Base-by-base conservation (phyloP, 2,113 vertebrate genomes). In the Platichthys stellatus region DNA sequence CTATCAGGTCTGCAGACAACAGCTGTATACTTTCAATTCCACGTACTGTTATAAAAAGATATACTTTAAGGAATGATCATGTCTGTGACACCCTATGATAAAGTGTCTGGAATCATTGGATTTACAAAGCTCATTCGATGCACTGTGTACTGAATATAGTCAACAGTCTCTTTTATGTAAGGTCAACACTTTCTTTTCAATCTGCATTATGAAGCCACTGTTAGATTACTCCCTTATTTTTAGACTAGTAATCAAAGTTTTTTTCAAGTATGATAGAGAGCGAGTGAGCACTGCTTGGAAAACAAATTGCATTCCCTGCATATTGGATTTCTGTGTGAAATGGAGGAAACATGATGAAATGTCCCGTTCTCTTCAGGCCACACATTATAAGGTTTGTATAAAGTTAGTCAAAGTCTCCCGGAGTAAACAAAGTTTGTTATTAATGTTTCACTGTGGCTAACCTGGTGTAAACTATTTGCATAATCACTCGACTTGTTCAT, bases 391-490 rank as follows among this genome's bases (percentile, higher is more conserved):
- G 51, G 23, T 23, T 4, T 4, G 1, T 49, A 74, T n/a, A 31
- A 72, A 81, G 76, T 72, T 77, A 17, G 70, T 63, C n/a, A 63
- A 80, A 78, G 54, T 76, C 38, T 53, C 20, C 9, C 21, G 24
- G n/a, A 62, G 64, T 69, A 56, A 76, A 69, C 47, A 72, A 80
- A 69, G 31, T 76, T 80, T 71, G 51, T 59, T 84, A 64, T 68
- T 68, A 43, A 72, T 69, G 66, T 60, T 26, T n/a, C 38, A 15
- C 23, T 75, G 71, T 57, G 53, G 64, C 69, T 73, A 78, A 74
- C 76, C 72, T 59, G 59, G 53, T 68, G 11, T 79, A 54, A 87
- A 0, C 26, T 18, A 75, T 91, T 68, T 74, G 60, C 73, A 85
- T 80, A 81, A 87, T 81, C 31, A 2, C 51, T 60, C 28, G 54